Conservation (phyloP, 2,888 invertebrate species). For the Agriopis aurantiaria region DNA sequence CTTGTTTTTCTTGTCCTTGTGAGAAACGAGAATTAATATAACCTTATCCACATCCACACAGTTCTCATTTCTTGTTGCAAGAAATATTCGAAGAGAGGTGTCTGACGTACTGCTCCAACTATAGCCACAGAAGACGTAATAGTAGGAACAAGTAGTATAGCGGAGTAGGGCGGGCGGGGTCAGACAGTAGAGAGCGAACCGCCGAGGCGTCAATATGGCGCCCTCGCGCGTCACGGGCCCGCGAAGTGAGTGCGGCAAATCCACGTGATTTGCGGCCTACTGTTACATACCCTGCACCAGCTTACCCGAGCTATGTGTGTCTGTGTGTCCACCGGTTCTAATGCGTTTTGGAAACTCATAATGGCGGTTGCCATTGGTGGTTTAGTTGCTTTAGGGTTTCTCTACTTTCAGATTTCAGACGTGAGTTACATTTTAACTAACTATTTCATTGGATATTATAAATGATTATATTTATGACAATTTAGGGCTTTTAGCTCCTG, state of each 20-base stretch:
- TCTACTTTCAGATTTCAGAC: slow-evolving; percentile 15
- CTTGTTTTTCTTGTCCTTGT: neutral
- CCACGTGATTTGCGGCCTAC: slow-evolving; percentile 12
- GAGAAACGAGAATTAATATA: neutral
- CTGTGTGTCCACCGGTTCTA: slow-evolving; percentile 20
- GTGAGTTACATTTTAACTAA: slow-evolving; percentile 16
- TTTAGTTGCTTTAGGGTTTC: slow-evolving; percentile 15
- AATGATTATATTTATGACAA: neutral
- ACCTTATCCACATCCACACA: neutral
- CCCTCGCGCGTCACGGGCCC: slow-evolving; percentile 5
- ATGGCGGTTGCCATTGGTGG: slow-evolving; percentile 25
- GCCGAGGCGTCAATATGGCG: slow-evolving; percentile 29
- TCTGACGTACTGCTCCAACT: too few relatives aligned
- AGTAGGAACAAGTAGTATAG: too few relatives aligned
- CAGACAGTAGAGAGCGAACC: slow-evolving; percentile 25
- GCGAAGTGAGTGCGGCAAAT: slow-evolving; percentile 4
- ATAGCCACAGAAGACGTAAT: too few relatives aligned
- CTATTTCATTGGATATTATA: neutral
- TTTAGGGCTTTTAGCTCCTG: neutral
- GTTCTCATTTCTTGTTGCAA: neutral
- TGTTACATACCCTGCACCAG: slow-evolving; percentile 20
- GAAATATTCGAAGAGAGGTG: too few relatives aligned
- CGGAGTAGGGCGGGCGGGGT: slow-evolving; percentile 2
- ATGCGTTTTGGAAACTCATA: slow-evolving; percentile 25
- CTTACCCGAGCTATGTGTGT: slow-evolving; percentile 28